Evolutionary conservation across 2,888 invertebrate species (phyloP), one percentile per base, ranked within the genome.

Genomic region (Nipponacmea schrenckii): DNA sequence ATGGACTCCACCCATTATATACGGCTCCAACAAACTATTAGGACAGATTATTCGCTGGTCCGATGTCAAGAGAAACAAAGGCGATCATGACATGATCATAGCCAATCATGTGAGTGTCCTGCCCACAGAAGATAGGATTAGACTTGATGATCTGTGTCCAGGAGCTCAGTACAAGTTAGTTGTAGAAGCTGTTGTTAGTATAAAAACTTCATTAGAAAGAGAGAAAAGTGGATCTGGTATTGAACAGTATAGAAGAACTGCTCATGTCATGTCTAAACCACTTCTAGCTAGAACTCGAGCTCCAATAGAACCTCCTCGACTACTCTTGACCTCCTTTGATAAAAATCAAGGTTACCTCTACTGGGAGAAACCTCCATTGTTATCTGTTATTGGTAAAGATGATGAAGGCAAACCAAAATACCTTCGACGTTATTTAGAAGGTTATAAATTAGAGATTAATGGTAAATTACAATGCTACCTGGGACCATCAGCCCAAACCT

Each of bases 311-410:
- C 85, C 86, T 0, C 88, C 88, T 0, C 74, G 77, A n/a, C 77
- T 87, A 7, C 74, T 84, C 31, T 71, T 89, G 17, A 83, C 85
- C 14, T 84, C 85, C 20, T 88, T 85, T 77, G 85, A 86, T 27
- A 81, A 83, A 69, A 83, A 79, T 62, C 84, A 86, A 20, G 85
- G 87, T 45, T 81, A 86, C 67, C 77, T 89, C 39, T 87, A 85
- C 79, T 89, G 89, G 89, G 87, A 89, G 76, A 87, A 87, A 72
- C 89, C 89, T 14, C 73, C 83, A 39, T 80, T 89, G 48, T 85
- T 84, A 77, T 79, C 84, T 8, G 81, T 85, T 12, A 77, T 87
- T 20, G 86, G 87, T 0, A 84, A 85, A 20, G 77, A 78, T 27
- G 74, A 77, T 7, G 75, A 79, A 27, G 83, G 75, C 20, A 70